Base-by-base conservation (phyloP, 2,797 vertebrate species). In the Esox lucius region DNA sequence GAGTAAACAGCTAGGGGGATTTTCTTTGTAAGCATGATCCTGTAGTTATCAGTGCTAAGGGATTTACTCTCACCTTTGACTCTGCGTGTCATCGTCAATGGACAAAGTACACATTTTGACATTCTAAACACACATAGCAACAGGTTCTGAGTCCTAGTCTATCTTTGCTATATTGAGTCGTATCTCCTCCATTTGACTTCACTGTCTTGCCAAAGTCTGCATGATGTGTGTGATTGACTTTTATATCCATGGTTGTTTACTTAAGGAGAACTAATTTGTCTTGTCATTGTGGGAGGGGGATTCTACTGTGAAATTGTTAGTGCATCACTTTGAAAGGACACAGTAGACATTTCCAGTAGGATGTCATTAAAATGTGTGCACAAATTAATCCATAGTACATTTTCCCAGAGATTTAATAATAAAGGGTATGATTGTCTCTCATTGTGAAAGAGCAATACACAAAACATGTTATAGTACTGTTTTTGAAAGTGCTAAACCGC, bases 1-100 rank as follows among this genome's bases (percentile, higher is more conserved):
- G 13, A 46, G 7, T 17, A 28, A 16, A 15, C 70, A 35, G 69
- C 11, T 75, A 62, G 71, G 19, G 68, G 33, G 15, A 46, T 15
- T 68, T 68, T 79, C 31, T 26, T 33, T 1, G 35, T 35, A 42
- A 62, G 59, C 61, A 19, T 12, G 62, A 67, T 68, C 24, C 16
- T 24, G 22, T 31, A 28, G 46, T 66, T 6, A 49, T 26, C 74
- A 49, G 75, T 19, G 39, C 71, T 1, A 46, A 67, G 59, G 31
- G 68, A 51, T 26, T 64, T 35, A 31, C 69, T 51, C 67, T 75
- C 73, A 78, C 72, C 83, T 81, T 85, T 85, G 73, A 82, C 76
- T 72, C 77, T 9, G 42, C 28, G 66, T 64, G 66, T 74, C 68
- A 79, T 78, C 42, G 64, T 13, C 73, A 74, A 73, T 66, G 77